Percentiles rank a stretch among this genome's conserved stretches.
Conservation (phyloP, 1,140 invertebrate genomes). For the Rhizoglyphus robini region DNA sequence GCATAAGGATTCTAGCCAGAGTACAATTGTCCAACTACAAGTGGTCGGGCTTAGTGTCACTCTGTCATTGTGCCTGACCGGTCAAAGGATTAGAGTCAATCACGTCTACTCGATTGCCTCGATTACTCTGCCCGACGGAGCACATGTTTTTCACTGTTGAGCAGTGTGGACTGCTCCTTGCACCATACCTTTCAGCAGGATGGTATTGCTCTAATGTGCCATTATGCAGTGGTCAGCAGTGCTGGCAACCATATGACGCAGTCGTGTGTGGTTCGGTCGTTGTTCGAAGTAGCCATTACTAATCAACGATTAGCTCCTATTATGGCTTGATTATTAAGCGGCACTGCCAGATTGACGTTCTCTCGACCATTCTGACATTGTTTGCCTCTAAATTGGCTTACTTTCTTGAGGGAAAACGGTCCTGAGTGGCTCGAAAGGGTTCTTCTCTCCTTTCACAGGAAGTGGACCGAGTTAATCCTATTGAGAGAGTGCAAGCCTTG, state of each 20-base stretch:
- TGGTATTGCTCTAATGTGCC: not conserved
- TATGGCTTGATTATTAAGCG: not conserved
- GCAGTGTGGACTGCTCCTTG: too few species aligned
- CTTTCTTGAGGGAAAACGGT: not conserved
- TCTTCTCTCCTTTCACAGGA: not conserved
- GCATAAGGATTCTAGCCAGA: too few species aligned
- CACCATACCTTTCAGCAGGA: too few species aligned
- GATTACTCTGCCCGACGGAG: not conserved
- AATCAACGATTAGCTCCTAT: slow-evolving; percentile 11
- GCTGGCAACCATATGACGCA: not conserved
- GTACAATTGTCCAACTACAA: too few species aligned
- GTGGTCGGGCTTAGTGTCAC: slow-evolving; percentile 8
- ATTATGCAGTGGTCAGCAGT: not conserved
- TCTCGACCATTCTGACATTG: not conserved
- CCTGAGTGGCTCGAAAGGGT: not conserved
- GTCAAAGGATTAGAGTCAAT: slow-evolving; percentile 14
- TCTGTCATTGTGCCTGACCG: not conserved
- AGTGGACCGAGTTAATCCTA: not conserved
- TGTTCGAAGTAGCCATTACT: not conserved
- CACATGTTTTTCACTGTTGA: not conserved
- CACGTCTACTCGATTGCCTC: not conserved
- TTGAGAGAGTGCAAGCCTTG: not conserved
- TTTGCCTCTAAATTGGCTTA: slow-evolving; percentile 3
- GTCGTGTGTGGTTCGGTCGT: not conserved
- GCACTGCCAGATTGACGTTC: not conserved